phyloP scores from a whole-genome alignment of 2,797 vertebrate genomes.

The Argentina silus region DNA sequence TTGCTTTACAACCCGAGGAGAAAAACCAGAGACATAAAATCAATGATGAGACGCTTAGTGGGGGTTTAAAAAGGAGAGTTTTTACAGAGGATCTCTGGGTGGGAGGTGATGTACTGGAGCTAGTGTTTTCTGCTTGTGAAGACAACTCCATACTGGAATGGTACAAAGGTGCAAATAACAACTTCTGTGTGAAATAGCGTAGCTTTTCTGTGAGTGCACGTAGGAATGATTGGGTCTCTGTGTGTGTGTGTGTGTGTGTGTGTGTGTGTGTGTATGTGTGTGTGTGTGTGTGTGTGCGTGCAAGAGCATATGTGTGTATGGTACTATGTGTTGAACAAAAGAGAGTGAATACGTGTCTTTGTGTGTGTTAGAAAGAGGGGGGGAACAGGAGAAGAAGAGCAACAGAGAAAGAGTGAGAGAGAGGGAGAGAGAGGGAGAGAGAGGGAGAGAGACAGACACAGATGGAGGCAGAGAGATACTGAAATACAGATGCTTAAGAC shows the following conservation, averaged over 20 bases:
- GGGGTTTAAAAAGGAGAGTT: slow-evolving; percentile 76
- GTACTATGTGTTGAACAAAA: slow-evolving; percentile 3
- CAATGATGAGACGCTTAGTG: slow-evolving; percentile 82
- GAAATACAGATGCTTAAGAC: no score
- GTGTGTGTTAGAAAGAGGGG: slow-evolving; percentile 26
- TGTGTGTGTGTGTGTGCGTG: no score
- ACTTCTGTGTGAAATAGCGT: slow-evolving; percentile 47
- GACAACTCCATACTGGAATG: slow-evolving; percentile 61
- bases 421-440: slow-evolving; percentile 26
- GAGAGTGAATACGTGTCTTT: slow-evolving; percentile 4
- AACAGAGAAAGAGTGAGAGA: slow-evolving; percentile 1
- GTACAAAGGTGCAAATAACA: slow-evolving; percentile 59
- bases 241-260: slow-evolving; percentile 9
- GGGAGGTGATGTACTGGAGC: slow-evolving; percentile 71
- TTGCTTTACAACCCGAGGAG: slow-evolving; percentile 72
- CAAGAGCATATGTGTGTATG: slow-evolving; percentile 19
- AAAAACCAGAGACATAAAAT: slow-evolving; percentile 77
- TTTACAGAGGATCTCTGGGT: slow-evolving; percentile 79
- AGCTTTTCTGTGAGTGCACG: slow-evolving; percentile 48
- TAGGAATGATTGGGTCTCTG: slow-evolving; percentile 53
- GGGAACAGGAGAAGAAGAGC: neutral
- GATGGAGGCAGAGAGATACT: no score
- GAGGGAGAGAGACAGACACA: neutral
- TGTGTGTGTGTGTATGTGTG: slow-evolving; percentile 28
- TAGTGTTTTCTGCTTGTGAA: slow-evolving; percentile 64